Conservation (phyloP, 2,797 vertebrate genomes). For the Sparus aurata region DNA sequence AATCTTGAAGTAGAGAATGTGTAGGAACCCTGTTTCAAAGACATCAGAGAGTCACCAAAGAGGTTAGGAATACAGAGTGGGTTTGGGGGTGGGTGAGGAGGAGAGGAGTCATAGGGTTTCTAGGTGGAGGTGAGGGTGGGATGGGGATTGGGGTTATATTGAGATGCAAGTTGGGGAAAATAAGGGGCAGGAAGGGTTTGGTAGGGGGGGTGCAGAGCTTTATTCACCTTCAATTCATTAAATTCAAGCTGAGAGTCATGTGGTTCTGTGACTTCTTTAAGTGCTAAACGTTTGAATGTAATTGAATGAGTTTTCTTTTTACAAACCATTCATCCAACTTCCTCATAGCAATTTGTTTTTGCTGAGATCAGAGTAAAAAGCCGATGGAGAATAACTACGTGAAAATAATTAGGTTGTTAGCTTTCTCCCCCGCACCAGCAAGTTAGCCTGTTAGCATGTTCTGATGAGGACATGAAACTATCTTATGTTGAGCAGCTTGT, state of each 20-base stretch:
- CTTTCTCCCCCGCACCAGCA: background rate
- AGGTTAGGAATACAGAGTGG: slow-evolving; percentile 56
- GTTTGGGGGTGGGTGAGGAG: slow-evolving; percentile 23
- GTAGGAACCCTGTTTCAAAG: slow-evolving; percentile 75
- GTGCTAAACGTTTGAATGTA: background rate
- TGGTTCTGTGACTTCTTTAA: background rate
- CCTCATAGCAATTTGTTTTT: background rate
- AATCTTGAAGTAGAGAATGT: slow-evolving; percentile 13
- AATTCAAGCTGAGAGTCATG: slow-evolving; percentile 20
- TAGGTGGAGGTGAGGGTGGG: slow-evolving; percentile 13
- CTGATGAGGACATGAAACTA: background rate
- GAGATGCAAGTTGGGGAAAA: slow-evolving; percentile 30
- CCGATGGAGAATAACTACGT: background rate
- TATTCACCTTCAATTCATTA: slow-evolving; percentile 59
- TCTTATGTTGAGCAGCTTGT: background rate
- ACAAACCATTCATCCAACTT: background rate
- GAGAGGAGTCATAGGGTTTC: background rate
- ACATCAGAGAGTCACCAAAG: slow-evolving; percentile 71
- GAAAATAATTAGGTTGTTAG: background rate
- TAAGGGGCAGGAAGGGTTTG: background rate
- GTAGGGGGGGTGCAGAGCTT: background rate
- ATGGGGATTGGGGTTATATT: background rate
- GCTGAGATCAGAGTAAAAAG: background rate
- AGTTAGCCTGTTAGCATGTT: background rate
- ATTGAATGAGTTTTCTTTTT: background rate